These are phyloP conservation scores for fruit fly (Drosophila melanogaster) DNA, from an alignment of 1,140 invertebrate genomes.

Conservation along the genomic window Release_6_plus_ISO1_MT NT_033779.5:8085501-8086000, in stretches of 20 bases:
- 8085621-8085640: slow-evolving; percentile 20
- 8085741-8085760: slow-evolving; percentile 21
- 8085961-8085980: background rate
- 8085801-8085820: slow-evolving; percentile 60
- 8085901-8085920: slow-evolving; percentile 58
- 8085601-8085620: slow-evolving; percentile 30
- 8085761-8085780: slow-evolving; percentile 40
- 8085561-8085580: slow-evolving; percentile 10
- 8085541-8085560: slow-evolving; percentile 2
- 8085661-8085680: slow-evolving; percentile 1
- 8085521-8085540: slow-evolving; percentile 37
- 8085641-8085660: slow-evolving; percentile 1
- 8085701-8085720: slow-evolving; percentile 61
- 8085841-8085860: slow-evolving; percentile 41
- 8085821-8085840: slow-evolving; percentile 35
- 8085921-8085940: slow-evolving; percentile 29
- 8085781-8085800: slow-evolving; percentile 64
- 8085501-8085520: slow-evolving; percentile 44
- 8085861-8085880: slow-evolving; percentile 38
- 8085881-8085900: slow-evolving; percentile 59
- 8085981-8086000: background rate
- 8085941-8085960: slow-evolving; percentile 45
- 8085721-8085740: slow-evolving; percentile 60
- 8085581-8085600: slow-evolving; percentile 30
- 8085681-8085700: slow-evolving; percentile 40